Evolutionary conservation across 1,140 invertebrate species (phyloP).

Genomic region (Philopotamus ludificatus): DNA sequence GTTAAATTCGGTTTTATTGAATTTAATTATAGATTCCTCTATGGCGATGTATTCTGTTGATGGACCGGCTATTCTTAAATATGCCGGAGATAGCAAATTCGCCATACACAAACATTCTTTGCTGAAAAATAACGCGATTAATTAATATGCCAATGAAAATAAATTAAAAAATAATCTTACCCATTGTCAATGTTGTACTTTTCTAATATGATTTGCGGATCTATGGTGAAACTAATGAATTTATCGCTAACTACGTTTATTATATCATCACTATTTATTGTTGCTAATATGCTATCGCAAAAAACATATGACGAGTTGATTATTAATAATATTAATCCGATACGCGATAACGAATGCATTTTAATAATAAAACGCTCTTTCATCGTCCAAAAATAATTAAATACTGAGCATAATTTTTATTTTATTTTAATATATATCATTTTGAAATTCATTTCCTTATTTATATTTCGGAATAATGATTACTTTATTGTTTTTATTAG

Average conservation of each 20-base stretch:
- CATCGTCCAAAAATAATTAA: background rate
- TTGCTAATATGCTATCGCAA: conserved; percentile 44
- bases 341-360: too few species aligned
- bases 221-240: conserved; percentile 65
- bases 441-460: background rate
- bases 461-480: background rate
- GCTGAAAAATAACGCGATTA: conserved; percentile 44
- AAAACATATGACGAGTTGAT: conserved; percentile 2
- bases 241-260: conserved; percentile 57
- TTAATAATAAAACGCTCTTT: too few species aligned
- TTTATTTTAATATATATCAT: conserved; percentile 3
- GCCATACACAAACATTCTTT: conserved; percentile 58
- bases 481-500: background rate
- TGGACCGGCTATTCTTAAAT: conserved; percentile 60
- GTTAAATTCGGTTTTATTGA: background rate
- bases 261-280: conserved; percentile 49
- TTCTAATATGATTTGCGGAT: conserved; percentile 54
- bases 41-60: conserved; percentile 57
- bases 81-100: conserved; percentile 60
- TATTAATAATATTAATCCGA: too few species aligned
- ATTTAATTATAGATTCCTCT: conserved; percentile 44
- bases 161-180: too few species aligned
- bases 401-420: background rate
- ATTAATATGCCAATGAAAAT: background rate
- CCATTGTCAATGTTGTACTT: conserved; percentile 45